Evolutionary conservation across 2,113 vertebrate species (phyloP).

Genomic region (Camelus bactrianus): DNA sequence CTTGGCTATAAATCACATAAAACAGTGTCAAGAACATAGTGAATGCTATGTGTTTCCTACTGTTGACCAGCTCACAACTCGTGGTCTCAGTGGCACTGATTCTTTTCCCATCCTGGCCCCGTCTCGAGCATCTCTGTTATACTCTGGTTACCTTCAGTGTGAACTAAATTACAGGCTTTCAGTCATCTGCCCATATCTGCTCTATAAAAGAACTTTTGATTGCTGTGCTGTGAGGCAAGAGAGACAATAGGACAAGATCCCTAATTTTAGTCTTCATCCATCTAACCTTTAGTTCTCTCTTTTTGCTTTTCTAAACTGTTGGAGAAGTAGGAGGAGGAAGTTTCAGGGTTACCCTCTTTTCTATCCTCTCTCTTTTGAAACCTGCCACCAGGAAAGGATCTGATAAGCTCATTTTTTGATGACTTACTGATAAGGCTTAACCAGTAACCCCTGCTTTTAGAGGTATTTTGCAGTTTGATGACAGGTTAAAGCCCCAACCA

Average conservation of each 20-base stretch:
- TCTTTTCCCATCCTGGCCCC: neutral
- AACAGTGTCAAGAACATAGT: neutral
- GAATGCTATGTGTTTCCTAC: neutral
- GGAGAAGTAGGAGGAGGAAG: neutral
- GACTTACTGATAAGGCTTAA: neutral
- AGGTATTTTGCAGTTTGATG: neutral
- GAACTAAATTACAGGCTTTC: neutral
- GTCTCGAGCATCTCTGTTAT: neutral
- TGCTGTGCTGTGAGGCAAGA: neutral
- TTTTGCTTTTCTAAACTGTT: neutral
- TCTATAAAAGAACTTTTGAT: neutral
- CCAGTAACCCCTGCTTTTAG: neutral
- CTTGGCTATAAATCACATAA: neutral
- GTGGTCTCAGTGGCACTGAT: neutral
- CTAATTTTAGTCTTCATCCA: neutral
- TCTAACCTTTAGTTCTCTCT: slow-evolving; percentile 11
- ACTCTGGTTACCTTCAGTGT: neutral
- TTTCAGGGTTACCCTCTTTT: neutral
- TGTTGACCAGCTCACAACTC: too few species aligned
- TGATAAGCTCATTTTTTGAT: neutral
- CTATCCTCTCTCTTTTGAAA: neutral
- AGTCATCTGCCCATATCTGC: neutral
- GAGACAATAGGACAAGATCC: neutral
- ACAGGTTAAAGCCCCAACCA: neutral
- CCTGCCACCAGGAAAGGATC: neutral